Evolutionary conservation across 2,797 vertebrate genomes (phyloP).

Genomic region (Novumbra hubbsi): DNA sequence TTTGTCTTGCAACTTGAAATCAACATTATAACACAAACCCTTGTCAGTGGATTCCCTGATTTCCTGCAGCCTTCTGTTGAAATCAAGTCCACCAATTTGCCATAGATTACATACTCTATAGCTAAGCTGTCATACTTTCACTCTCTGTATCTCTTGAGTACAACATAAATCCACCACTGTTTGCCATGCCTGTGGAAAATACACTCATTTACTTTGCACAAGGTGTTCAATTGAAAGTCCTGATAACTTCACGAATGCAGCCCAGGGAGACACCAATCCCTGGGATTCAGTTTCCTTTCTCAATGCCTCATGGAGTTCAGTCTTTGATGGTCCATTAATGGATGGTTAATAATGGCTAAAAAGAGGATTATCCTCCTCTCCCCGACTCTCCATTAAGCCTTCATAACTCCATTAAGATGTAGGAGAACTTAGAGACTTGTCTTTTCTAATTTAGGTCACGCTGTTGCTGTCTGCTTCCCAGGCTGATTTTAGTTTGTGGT

Average conservation of each 20-base stretch:
- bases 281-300: conserved; percentile 13
- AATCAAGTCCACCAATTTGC: not conserved
- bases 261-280: not conserved
- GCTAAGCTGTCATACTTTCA: not conserved
- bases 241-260: not conserved
- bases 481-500: not conserved
- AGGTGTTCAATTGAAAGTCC: not conserved
- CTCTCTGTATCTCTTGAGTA: not conserved
- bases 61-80: not conserved
- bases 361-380: not conserved
- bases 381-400: not conserved
- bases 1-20: too few relatives aligned
- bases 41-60: not conserved
- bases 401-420: conserved; percentile 2
- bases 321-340: conserved; percentile 1
- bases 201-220: not conserved
- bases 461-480: conserved; percentile 1
- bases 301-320: conserved; percentile 35
- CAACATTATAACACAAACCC: not conserved
- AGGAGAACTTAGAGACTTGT: conserved; percentile 1
- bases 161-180: not conserved
- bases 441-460: conserved; percentile 11
- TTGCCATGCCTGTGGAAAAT: not conserved
- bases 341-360: conserved; percentile 13
- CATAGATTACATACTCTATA: not conserved